Percentiles rank a stretch among this genome's conserved stretches.
Conservation (phyloP, 2,113 vertebrate genomes). For the Xiphias gladius region DNA sequence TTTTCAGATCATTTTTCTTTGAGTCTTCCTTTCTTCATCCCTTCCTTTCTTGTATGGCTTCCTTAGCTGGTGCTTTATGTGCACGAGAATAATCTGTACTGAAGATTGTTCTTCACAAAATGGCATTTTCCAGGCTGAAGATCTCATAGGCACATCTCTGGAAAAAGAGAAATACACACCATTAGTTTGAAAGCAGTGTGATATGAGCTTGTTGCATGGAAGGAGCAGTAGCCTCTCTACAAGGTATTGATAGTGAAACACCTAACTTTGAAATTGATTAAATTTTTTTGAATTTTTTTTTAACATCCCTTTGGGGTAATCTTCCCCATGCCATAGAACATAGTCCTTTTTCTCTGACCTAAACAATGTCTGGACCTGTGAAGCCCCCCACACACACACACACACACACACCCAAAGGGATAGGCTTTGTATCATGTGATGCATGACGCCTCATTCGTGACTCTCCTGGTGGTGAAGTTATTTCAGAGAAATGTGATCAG, state of each 20-base stretch:
- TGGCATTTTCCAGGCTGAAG: background rate
- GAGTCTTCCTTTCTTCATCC: background rate
- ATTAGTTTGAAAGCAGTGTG: background rate
- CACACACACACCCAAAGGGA: background rate
- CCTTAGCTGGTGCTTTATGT: background rate
- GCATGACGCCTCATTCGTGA: constrained; percentile 14
- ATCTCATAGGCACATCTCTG: background rate
- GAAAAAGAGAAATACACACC: background rate
- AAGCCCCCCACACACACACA: too few species aligned
- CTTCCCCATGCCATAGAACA: constrained; percentile 5
- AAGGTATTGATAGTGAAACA: background rate
- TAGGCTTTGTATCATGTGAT: constrained; percentile 28
- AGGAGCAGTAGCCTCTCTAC: background rate
- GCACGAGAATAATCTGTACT: background rate
- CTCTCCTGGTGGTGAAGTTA: constrained; percentile 24
- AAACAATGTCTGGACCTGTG: constrained; percentile 7
- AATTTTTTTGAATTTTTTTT: background rate
- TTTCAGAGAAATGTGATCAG: constrained; percentile 49
- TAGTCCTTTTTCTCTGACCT: constrained; percentile 18
- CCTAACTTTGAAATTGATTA: background rate
- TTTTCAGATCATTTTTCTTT: background rate
- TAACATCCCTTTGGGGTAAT: background rate
- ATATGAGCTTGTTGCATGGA: background rate
- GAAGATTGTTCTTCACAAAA: background rate
- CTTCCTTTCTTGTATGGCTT: background rate